Evolutionary conservation across 1,140 invertebrate species (phyloP).

Genomic region (Aphis gossypii): DNA sequence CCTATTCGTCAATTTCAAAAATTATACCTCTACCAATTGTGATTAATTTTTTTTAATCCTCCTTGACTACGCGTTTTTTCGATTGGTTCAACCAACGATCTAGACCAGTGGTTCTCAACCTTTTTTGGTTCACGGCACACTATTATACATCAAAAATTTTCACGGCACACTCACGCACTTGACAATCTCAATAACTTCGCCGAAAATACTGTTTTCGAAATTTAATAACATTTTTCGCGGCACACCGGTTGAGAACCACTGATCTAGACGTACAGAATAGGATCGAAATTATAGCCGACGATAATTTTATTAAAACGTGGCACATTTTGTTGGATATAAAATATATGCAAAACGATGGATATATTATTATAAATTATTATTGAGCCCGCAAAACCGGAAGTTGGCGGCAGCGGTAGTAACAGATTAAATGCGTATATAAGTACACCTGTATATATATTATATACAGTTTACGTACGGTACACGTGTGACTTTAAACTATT

Average conservation of each 20-base stretch:
- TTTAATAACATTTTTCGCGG: too few species aligned
- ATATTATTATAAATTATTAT: neutral
- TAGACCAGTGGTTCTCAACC: too few species aligned
- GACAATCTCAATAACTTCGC: too few species aligned
- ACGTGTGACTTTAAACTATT: constrained; percentile 47
- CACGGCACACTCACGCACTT: too few species aligned
- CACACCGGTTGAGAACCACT: too few species aligned
- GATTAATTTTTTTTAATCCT: too few species aligned
- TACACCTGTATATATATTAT: neutral
- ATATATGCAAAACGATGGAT: neutral
- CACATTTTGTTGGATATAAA: neutral
- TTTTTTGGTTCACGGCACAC: too few species aligned
- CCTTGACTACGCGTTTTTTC: neutral
- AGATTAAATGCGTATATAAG: neutral
- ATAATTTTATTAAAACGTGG: neutral
- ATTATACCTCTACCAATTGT: too few species aligned
- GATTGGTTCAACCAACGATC: neutral
- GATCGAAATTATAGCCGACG: neutral
- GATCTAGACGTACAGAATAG: neutral
- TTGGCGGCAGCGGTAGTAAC: neutral
- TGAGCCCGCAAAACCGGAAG: neutral
- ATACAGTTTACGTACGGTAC: neutral
- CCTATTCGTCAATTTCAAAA: too few species aligned
- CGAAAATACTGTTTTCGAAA: too few species aligned
- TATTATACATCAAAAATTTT: too few species aligned